phyloP scores from a whole-genome alignment of 2,888 invertebrate species.

The Orchestes rusci region DNA sequence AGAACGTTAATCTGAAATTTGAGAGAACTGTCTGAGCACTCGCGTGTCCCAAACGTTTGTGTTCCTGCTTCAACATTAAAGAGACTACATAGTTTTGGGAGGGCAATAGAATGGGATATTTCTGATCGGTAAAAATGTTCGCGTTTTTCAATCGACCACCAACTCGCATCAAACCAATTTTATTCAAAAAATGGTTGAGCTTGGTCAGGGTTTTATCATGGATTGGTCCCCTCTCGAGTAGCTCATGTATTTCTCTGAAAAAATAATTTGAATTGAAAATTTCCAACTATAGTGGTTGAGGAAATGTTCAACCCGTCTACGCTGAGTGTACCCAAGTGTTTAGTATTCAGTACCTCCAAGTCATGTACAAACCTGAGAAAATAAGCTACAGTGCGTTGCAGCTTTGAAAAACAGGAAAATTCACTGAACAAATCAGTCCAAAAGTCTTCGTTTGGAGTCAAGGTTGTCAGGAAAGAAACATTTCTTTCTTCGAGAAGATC shows the following conservation, averaged over 20 bases:
- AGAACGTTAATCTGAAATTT: slow-evolving; percentile 17
- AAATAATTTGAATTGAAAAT: slow-evolving; percentile 9
- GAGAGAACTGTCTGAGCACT: slow-evolving; percentile 22
- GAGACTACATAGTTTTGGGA: slow-evolving; percentile 14
- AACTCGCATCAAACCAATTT: slow-evolving; percentile 13
- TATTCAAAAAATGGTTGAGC: slow-evolving; percentile 2
- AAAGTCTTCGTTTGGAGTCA: slow-evolving; percentile 1
- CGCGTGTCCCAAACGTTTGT: slow-evolving; percentile 18
- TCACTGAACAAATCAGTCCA: slow-evolving; percentile 4
- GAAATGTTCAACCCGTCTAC: slow-evolving; percentile 8
- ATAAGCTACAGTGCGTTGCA: slow-evolving; percentile 11
- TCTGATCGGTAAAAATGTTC: slow-evolving; percentile 13
- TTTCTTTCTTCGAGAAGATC: neutral
- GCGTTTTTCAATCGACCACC: slow-evolving; percentile 21
- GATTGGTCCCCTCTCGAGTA: neutral
- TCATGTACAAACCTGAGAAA: slow-evolving; percentile 12
- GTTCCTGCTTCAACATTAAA: slow-evolving; percentile 12
- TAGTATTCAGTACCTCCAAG: neutral
- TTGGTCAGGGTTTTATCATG: slow-evolving; percentile 6
- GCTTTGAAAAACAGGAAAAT: slow-evolving; percentile 8
- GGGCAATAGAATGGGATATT: slow-evolving; percentile 21
- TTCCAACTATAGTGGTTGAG: slow-evolving; percentile 5
- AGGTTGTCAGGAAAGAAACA: too few species aligned
- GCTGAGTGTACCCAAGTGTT: neutral
- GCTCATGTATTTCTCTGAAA: neutral